phyloP scores from a whole-genome alignment of 1,140 invertebrate genomes.

The Macrosteles quadrilineatus region DNA sequence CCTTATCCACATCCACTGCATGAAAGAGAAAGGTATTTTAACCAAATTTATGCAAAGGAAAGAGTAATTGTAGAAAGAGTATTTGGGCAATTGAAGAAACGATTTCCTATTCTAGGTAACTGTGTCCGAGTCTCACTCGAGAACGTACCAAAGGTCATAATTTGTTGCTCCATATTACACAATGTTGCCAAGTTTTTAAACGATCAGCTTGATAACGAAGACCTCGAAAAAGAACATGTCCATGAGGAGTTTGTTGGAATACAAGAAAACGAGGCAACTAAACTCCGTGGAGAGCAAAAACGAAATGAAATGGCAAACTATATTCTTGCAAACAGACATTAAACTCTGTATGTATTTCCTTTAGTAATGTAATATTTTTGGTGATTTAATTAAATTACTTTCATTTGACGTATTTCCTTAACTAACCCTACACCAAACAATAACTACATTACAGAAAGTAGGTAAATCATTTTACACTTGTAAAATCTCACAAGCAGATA shows the following conservation, averaged over 20 bases:
- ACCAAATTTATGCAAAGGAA: neutral
- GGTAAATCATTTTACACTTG: too few species aligned
- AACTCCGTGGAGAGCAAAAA: neutral
- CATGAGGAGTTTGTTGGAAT: neutral
- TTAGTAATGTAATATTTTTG: neutral
- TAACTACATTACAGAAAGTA: too few species aligned
- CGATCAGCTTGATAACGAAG: neutral
- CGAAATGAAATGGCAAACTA: neutral
- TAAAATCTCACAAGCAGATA: too few species aligned
- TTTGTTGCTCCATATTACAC: neutral
- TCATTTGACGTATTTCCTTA: neutral
- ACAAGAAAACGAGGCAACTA: neutral
- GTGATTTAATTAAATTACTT: neutral
- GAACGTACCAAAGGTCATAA: neutral
- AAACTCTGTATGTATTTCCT: neutral
- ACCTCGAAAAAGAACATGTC: neutral
- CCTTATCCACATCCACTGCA: neutral
- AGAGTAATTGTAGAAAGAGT: neutral
- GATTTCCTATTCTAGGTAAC: conserved; percentile 1
- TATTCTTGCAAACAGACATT: neutral
- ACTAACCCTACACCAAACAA: neutral
- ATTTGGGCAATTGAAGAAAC: neutral
- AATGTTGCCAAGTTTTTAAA: conserved; percentile 5
- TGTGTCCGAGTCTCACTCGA: neutral
- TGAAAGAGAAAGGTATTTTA: neutral